Percentiles rank a stretch among this genome's conserved stretches.
These are phyloP conservation scores for Trissonchulus latispiculum DNA, from an alignment of 2,888 invertebrate species.

Conservation along the genomic window DNA sequence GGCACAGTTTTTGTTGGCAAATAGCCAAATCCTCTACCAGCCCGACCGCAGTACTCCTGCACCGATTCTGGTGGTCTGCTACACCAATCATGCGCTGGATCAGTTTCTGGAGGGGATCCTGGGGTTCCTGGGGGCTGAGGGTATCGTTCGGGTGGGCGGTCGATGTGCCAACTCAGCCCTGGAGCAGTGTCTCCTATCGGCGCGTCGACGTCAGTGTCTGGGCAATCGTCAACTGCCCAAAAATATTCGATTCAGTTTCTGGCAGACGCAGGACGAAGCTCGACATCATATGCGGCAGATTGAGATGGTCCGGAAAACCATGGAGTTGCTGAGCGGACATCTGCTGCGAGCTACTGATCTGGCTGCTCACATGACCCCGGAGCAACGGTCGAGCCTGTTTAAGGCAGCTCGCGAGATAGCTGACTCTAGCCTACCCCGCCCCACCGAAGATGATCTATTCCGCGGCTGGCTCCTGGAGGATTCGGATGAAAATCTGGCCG, in stretches of 20 bases:
- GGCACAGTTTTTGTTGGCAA: conserved; percentile 56
- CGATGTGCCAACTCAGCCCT: conserved; percentile 57
- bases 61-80: conserved; percentile 67
- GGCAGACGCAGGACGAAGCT: not conserved
- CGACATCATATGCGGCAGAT: not conserved
- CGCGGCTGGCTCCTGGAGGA: too few relatives aligned
- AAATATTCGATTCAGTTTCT: not conserved
- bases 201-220: not conserved
- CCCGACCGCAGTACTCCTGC: conserved; percentile 16
- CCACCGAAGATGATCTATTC: too few relatives aligned
- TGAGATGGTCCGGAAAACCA: not conserved
- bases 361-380: not conserved
- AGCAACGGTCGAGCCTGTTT: too few relatives aligned
- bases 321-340: not conserved
- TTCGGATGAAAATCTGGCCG: too few relatives aligned
- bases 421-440: too few relatives aligned
- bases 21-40: conserved; percentile 40
- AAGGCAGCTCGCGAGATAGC: too few relatives aligned
- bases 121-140: conserved; percentile 34
- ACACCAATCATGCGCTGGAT: conserved; percentile 75
- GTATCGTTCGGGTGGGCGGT: conserved; percentile 60
- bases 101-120: conserved; percentile 62
- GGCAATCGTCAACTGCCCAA: not conserved
- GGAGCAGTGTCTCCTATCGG: conserved; percentile 20
- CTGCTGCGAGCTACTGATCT: not conserved